Conservation (phyloP, 2,888 invertebrate species). For the Calephelis perditalis region DNA sequence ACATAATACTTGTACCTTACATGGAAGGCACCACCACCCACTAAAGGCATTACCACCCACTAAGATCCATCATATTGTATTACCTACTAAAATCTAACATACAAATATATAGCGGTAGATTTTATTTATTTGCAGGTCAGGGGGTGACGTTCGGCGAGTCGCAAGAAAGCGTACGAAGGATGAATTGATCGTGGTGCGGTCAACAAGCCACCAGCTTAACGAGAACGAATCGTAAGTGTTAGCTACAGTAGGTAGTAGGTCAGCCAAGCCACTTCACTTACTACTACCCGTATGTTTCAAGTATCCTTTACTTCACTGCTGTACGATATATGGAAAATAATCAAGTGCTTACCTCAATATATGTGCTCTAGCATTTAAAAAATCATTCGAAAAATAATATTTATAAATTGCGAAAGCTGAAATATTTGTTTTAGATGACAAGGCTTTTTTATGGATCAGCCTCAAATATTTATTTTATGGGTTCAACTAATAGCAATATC, state of each 20-base stretch:
- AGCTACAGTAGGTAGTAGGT: background rate
- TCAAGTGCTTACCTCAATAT: background rate
- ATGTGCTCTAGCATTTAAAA: background rate
- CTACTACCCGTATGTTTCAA: too few relatives aligned
- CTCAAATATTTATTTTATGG: too few relatives aligned
- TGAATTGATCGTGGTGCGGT: background rate
- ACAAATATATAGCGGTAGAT: background rate
- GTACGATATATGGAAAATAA: too few relatives aligned
- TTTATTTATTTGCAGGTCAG: background rate
- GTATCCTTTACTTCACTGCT: too few relatives aligned
- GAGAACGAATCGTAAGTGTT: background rate
- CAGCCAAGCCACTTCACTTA: too few relatives aligned
- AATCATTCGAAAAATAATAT: background rate
- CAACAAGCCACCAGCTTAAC: background rate
- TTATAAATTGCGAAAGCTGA: too few relatives aligned
- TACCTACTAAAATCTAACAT: background rate
- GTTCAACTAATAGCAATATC: too few relatives aligned
- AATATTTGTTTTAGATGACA: too few relatives aligned
- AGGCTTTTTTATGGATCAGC: too few relatives aligned
- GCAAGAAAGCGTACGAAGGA: background rate
- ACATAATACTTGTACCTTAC: too few relatives aligned
- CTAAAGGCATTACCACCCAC: background rate
- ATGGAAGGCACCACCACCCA: background rate
- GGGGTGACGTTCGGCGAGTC: background rate
- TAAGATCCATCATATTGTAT: background rate